These are phyloP conservation scores for Xanthorhoe designata DNA, from an alignment of 2,888 invertebrate genomes.

Conservation along the genomic window DNA sequence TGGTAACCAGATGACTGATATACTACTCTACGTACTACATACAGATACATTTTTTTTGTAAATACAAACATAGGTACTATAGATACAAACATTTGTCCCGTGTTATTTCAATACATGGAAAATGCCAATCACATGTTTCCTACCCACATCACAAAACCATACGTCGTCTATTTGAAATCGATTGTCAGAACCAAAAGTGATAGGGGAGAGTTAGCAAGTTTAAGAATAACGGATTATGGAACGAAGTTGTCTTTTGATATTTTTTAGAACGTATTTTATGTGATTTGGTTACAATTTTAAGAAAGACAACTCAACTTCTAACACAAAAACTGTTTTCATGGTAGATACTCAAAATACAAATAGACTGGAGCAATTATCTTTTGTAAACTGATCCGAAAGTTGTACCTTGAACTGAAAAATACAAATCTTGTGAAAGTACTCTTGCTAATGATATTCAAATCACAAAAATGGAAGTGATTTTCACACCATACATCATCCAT, in stretches of 20 bases:
- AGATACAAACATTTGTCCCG: no score
- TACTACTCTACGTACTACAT: no score
- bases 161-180: constrained; percentile 6
- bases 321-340: background rate
- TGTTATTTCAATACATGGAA: background rate
- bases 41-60: no score
- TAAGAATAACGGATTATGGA: constrained; percentile 2
- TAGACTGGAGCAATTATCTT: background rate
- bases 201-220: background rate
- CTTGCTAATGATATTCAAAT: background rate
- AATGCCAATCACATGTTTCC: background rate
- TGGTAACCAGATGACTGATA: no score
- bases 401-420: background rate
- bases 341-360: background rate
- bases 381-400: background rate
- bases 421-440: background rate
- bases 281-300: no score
- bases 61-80: no score
- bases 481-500: background rate
- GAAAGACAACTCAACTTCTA: no score
- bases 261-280: background rate
- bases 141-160: constrained; percentile 3
- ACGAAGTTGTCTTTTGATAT: background rate
- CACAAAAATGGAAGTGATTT: background rate
- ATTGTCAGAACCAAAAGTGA: constrained; percentile 6